Percentiles rank a stretch among this genome's conserved stretches.
Conservation (phyloP, 2,113 vertebrate genomes). For the Trichomycterus rosablanca region DNA sequence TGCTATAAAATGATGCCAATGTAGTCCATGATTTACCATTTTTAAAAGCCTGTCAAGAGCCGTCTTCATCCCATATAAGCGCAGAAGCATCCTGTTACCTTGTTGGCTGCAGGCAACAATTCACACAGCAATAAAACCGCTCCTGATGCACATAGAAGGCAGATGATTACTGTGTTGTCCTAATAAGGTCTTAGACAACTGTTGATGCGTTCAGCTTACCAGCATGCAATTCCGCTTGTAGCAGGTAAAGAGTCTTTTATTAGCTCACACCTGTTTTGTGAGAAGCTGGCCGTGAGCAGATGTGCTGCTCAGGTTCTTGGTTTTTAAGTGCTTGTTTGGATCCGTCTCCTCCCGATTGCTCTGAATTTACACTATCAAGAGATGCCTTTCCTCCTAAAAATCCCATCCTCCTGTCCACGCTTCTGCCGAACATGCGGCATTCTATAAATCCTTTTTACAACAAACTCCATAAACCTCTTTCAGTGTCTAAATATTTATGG, state of each 20-base stretch:
- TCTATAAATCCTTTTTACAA: constrained; percentile 75
- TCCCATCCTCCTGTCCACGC: constrained; percentile 10
- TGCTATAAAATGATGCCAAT: too few relatives aligned
- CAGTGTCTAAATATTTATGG: constrained; percentile 76
- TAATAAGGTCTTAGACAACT: constrained; percentile 54
- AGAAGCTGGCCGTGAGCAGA: constrained; percentile 51
- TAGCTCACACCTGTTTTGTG: constrained; percentile 63
- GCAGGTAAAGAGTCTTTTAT: constrained; percentile 39
- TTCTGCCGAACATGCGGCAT: constrained; percentile 57
- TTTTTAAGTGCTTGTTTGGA: constrained; percentile 66
- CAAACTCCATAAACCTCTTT: constrained; percentile 74
- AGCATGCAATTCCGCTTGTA: constrained; percentile 33
- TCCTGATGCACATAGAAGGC: constrained; percentile 13
- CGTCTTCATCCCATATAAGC: too few relatives aligned
- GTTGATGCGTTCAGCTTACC: constrained; percentile 45
- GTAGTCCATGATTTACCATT: too few relatives aligned
- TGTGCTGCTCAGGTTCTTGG: constrained; percentile 59
- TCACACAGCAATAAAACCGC: constrained; percentile 8
- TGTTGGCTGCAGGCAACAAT: constrained; percentile 7
- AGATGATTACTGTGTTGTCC: constrained; percentile 35
- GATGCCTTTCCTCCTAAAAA: constrained; percentile 34
- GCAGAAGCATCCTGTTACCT: too few relatives aligned
- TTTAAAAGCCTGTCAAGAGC: too few relatives aligned
- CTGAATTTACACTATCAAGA: constrained; percentile 25
- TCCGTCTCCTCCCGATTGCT: constrained; percentile 43